Evolutionary conservation across 1,140 invertebrate species (phyloP).

Genomic region (Zophobas atratus): DNA sequence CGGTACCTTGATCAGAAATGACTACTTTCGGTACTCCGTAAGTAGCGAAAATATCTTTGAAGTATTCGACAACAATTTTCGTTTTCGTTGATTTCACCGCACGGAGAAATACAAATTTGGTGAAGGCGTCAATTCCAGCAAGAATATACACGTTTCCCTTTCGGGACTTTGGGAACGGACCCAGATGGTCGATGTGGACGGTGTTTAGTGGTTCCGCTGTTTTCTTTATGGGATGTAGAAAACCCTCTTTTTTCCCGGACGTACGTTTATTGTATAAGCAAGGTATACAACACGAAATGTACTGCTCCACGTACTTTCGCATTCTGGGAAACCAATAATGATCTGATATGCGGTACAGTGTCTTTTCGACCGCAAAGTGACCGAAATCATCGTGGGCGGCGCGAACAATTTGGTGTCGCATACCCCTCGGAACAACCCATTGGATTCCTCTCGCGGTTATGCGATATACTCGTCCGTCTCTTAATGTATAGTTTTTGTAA

Average conservation of each 20-base stretch:
- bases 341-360: constrained; percentile 55
- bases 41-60: too few relatives aligned
- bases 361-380: constrained; percentile 61
- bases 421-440: constrained; percentile 62
- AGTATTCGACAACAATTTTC: constrained; percentile 14
- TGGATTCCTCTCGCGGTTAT: constrained; percentile 54
- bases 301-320: constrained; percentile 42
- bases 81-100: not conserved
- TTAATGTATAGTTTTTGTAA: constrained; percentile 58
- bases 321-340: constrained; percentile 64
- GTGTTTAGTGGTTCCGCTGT: constrained; percentile 52
- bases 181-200: constrained; percentile 59
- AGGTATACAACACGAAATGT: constrained; percentile 50
- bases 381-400: constrained; percentile 51
- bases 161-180: constrained; percentile 57
- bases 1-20: constrained; percentile 50
- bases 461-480: constrained; percentile 58
- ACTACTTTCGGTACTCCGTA: constrained; percentile 57
- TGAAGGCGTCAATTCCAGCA: constrained; percentile 46
- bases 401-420: constrained; percentile 60
- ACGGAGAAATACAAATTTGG: constrained; percentile 45
- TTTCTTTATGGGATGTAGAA: constrained; percentile 51
- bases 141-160: constrained; percentile 52
- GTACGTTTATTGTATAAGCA: constrained; percentile 54
- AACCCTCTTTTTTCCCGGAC: constrained; percentile 48